Percentiles rank a stretch among this genome's conserved stretches.
These are phyloP conservation scores for Diloba caeruleocephala DNA, from an alignment of 2,888 invertebrate species.

Conservation along the genomic window DNA sequence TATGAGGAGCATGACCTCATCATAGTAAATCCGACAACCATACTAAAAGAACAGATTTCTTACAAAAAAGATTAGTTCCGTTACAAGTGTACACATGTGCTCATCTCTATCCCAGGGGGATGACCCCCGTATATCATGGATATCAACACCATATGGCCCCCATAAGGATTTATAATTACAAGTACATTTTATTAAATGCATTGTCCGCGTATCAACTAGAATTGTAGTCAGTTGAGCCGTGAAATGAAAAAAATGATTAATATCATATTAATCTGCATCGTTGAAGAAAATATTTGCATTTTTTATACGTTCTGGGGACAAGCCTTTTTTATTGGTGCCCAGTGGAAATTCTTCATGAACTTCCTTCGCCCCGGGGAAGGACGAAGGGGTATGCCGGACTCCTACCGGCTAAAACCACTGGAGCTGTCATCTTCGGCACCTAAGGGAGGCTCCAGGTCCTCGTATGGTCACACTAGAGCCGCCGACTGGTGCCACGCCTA, in stretches of 20 bases:
- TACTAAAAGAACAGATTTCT: slow-evolving; percentile 58
- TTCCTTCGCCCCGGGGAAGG: no score
- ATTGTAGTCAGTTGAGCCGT: slow-evolving; percentile 75
- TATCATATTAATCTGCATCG: slow-evolving; percentile 33
- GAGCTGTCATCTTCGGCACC: no score
- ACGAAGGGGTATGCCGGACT: no score
- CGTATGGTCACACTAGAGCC: no score
- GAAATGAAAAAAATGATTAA: slow-evolving; percentile 72
- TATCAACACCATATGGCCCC: slow-evolving; percentile 83
- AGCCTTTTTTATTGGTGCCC: no score
- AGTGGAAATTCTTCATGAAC: no score
- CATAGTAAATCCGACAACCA: slow-evolving; percentile 58
- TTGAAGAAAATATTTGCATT: slow-evolving; percentile 2
- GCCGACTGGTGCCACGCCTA: no score
- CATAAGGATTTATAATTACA: slow-evolving; percentile 76
- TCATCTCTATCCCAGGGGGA: slow-evolving; percentile 58
- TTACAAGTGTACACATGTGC: slow-evolving; percentile 80
- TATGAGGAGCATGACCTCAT: slow-evolving; percentile 30
- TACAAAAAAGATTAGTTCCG: slow-evolving; percentile 82
- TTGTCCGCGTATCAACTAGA: slow-evolving; percentile 63
- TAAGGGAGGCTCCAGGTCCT: no score
- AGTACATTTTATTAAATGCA: slow-evolving; percentile 68
- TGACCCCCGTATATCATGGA: slow-evolving; percentile 52
- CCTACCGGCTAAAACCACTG: no score
- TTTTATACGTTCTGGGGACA: no score